phyloP scores from a whole-genome alignment of 2,888 invertebrate genomes.

The Itoplectis maculator region DNA sequence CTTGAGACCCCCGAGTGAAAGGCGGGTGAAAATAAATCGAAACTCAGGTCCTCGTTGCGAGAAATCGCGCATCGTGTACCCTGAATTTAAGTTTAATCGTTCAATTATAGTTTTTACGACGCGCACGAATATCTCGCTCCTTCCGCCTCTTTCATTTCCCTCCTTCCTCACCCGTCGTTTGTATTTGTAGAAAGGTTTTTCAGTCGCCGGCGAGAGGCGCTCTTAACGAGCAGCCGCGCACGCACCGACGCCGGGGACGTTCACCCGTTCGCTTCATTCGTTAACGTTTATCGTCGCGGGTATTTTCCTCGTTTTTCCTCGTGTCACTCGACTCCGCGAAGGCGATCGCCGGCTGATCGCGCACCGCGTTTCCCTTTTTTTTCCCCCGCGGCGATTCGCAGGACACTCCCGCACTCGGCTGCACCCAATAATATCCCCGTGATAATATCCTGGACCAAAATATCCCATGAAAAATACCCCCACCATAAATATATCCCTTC shows the following conservation, averaged over 20 bases:
- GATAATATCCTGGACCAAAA: no score
- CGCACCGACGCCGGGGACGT: not conserved
- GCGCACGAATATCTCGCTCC: not conserved
- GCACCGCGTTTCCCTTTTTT: constrained; percentile 10
- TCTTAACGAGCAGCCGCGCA: not conserved
- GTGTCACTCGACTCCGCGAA: constrained; percentile 5
- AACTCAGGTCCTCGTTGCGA: not conserved
- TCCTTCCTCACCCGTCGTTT: not conserved
- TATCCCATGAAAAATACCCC: no score
- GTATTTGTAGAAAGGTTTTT: not conserved
- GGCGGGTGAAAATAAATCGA: not conserved
- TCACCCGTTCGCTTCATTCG: constrained; percentile 1
- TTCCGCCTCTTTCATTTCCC: not conserved
- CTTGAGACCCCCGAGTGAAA: not conserved
- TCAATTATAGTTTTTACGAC: constrained; percentile 21
- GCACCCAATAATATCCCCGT: no score
- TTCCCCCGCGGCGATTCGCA: not conserved
- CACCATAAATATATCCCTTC: no score
- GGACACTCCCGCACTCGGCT: constrained; percentile 24
- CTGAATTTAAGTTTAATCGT: constrained; percentile 2
- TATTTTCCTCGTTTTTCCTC: constrained; percentile 17
- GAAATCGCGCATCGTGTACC: constrained; percentile 10
- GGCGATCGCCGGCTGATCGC: constrained; percentile 13
- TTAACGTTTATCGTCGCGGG: constrained; percentile 9
- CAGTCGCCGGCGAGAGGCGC: not conserved